Percentiles rank a stretch among this genome's conserved stretches.
These are phyloP conservation scores for Molanna angustata DNA, from an alignment of 2,888 invertebrate genomes.

Conservation along the genomic window DNA sequence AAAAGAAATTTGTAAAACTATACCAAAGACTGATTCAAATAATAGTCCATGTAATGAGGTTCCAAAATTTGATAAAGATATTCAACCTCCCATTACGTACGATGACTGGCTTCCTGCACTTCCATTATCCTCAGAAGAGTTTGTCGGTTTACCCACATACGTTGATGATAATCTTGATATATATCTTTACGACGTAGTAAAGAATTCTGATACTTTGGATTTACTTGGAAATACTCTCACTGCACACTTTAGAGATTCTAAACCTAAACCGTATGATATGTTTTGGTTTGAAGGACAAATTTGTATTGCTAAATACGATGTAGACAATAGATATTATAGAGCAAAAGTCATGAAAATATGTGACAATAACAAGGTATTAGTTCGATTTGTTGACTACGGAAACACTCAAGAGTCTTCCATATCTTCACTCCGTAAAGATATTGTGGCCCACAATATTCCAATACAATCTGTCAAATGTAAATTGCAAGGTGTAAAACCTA, in stretches of 20 bases:
- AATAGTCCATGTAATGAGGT: too few species aligned
- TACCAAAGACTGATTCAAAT: too few species aligned
- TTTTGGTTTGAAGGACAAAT: constrained; percentile 63
- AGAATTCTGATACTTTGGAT: constrained; percentile 10
- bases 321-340: constrained; percentile 69
- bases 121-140: constrained; percentile 50
- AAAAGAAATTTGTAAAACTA: background rate
- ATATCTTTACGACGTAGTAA: constrained; percentile 38
- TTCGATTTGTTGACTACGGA: constrained; percentile 81
- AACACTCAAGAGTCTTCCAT: constrained; percentile 65
- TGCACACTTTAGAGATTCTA: constrained; percentile 46
- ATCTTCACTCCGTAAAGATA: constrained; percentile 58
- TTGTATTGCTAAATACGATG: constrained; percentile 65
- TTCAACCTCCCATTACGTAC: constrained; percentile 36
- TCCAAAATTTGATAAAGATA: background rate
- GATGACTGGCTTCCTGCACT: constrained; percentile 61
- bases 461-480: constrained; percentile 62
- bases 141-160: constrained; percentile 62
- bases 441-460: constrained; percentile 64
- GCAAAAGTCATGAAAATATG: constrained; percentile 56
- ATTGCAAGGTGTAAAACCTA: constrained; percentile 54
- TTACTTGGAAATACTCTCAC: constrained; percentile 53
- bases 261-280: constrained; percentile 48
- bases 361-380: constrained; percentile 46
- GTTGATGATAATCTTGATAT: constrained; percentile 51